Conservation (phyloP, 2,113 vertebrate species). For the Telmatochromis brachygnathus region DNA sequence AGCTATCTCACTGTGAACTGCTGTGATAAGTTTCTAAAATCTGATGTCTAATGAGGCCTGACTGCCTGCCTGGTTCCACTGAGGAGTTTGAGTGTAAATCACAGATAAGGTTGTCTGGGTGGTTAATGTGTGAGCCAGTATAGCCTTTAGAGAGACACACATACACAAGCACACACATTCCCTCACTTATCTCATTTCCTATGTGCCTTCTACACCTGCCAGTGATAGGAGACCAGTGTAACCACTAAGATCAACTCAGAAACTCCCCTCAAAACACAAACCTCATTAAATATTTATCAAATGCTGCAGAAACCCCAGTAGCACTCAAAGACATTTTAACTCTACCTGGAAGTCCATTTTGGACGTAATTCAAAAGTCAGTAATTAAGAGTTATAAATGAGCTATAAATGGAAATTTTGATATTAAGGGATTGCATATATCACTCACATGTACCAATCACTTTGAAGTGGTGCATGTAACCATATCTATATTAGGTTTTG, state of each 20-base stretch:
- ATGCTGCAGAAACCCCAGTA: neutral
- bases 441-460: neutral
- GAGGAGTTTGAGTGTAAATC: constrained; percentile 26
- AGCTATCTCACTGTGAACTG: neutral
- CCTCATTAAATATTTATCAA: neutral
- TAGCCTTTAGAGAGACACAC: neutral
- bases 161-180: neutral
- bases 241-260: neutral
- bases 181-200: constrained; percentile 16
- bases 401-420: neutral
- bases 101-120: constrained; percentile 37
- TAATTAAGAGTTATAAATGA: neutral
- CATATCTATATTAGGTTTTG: neutral
- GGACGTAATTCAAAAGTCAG: neutral
- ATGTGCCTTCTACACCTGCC: constrained; percentile 1
- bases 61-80: constrained; percentile 3
- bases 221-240: neutral
- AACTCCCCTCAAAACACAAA: neutral
- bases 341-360: neutral
- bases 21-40: constrained; percentile 21
- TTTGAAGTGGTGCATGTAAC: neutral
- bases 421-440: neutral
- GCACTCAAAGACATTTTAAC: neutral
- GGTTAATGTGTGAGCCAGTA: constrained; percentile 18
- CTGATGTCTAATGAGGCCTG: constrained; percentile 33